Conservation (phyloP, 2,888 invertebrate species). For the Kryphioiulus occultus region DNA sequence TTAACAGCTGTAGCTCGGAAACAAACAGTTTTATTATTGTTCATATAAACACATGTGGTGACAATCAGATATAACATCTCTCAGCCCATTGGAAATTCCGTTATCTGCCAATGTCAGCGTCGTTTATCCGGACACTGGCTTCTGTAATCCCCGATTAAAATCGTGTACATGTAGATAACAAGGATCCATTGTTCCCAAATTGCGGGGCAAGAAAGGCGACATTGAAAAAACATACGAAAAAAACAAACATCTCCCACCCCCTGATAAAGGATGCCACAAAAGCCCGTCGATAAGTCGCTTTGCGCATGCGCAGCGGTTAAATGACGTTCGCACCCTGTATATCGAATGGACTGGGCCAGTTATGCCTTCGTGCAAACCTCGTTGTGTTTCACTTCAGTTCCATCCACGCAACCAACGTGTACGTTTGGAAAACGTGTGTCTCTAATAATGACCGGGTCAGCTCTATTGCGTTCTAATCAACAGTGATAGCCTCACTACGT, state of each 20-base stretch:
- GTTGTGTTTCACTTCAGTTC: neutral
- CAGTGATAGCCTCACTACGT: too few relatives aligned
- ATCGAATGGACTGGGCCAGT: neutral
- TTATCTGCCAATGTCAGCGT: neutral
- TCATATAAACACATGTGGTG: too few relatives aligned
- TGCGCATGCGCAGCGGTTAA: neutral
- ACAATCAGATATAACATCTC: too few relatives aligned
- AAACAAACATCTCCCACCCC: neutral
- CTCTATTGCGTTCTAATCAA: neutral
- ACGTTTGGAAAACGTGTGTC: neutral
- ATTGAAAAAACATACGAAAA: neutral
- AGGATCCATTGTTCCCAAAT: neutral
- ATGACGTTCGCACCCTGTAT: neutral
- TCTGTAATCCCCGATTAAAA: neutral
- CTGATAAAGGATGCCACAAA: neutral
- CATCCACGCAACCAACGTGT: neutral
- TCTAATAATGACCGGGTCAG: constrained; percentile 33
- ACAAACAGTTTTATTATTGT: too few relatives aligned
- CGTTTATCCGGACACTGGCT: neutral
- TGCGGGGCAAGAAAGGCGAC: neutral
- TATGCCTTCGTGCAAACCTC: neutral
- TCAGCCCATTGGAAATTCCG: neutral
- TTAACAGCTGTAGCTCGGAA: too few relatives aligned
- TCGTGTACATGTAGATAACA: neutral
- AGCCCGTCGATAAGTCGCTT: neutral